Evolutionary conservation across 1,140 invertebrate species (phyloP).

Genomic region (Pseudomyrmex pallidus): DNA sequence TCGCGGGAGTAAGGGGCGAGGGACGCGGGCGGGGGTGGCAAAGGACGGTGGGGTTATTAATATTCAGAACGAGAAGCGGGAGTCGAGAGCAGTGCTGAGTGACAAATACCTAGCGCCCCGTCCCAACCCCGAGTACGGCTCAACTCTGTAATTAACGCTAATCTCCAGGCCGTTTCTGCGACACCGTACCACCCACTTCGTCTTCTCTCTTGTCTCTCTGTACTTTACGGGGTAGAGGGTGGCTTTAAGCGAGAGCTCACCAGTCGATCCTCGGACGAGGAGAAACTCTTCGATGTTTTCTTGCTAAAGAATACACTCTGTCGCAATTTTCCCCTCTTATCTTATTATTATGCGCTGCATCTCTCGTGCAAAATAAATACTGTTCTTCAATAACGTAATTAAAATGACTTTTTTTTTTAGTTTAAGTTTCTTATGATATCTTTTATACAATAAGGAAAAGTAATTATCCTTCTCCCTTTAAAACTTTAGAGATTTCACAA

Average conservation of each 20-base stretch:
- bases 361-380: background rate
- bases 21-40: conserved; percentile 41
- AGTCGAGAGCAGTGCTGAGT: conserved; percentile 79
- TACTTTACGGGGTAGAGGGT: conserved; percentile 68
- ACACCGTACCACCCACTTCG: conserved; percentile 75
- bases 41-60: conserved; percentile 81
- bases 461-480: background rate
- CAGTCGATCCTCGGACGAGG: conserved; percentile 61
- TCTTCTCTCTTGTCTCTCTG: conserved; percentile 74
- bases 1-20: conserved; percentile 54
- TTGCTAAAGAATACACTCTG: background rate
- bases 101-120: conserved; percentile 82
- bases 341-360: background rate
- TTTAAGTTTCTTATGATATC: too few relatives aligned
- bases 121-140: conserved; percentile 75
- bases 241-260: conserved; percentile 67
- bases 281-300: conserved; percentile 56
- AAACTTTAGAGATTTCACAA: background rate
- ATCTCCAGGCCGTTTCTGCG: conserved; percentile 80
- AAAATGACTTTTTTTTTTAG: too few relatives aligned
- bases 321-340: conserved; percentile 6
- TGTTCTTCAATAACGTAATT: background rate
- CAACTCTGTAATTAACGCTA: conserved; percentile 85
- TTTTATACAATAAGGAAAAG: background rate
- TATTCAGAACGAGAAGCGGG: conserved; percentile 80